Percentiles rank a stretch among this genome's conserved stretches.
phyloP scores from a whole-genome alignment of 2,888 invertebrate genomes.

The Erannis defoliaria region DNA sequence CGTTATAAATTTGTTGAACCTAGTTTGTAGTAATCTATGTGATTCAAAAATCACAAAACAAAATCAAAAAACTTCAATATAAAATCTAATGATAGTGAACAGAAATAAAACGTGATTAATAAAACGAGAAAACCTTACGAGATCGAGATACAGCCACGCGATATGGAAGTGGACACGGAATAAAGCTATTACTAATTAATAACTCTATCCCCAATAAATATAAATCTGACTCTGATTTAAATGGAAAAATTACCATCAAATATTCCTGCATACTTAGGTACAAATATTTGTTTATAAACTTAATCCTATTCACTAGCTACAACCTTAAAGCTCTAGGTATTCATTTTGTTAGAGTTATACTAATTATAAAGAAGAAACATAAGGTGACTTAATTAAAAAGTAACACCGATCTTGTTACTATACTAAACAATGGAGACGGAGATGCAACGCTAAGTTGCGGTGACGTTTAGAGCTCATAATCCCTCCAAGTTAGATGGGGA shows the following conservation, averaged over 20 bases:
- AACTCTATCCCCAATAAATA: too few species aligned
- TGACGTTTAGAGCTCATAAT: slow-evolving; percentile 14
- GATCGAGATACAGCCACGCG: too few species aligned
- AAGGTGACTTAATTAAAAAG: slow-evolving; percentile 50
- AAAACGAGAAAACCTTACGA: too few species aligned
- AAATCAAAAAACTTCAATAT: too few species aligned
- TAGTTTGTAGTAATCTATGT: neutral
- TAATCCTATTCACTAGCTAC: neutral
- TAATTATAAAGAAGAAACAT: slow-evolving; percentile 63
- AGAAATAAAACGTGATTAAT: too few species aligned
- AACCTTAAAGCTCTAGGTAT: slow-evolving; percentile 1
- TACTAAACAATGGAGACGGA: slow-evolving; percentile 14
- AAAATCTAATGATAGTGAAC: too few species aligned
- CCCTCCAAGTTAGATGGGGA: slow-evolving; percentile 5
- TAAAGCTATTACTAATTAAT: too few species aligned
- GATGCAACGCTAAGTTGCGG: slow-evolving; percentile 1
- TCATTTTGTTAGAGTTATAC: slow-evolving; percentile 52
- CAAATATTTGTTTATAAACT: neutral
- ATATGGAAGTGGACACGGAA: too few species aligned
- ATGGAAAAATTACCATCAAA: too few species aligned
- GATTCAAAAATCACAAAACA: neutral
- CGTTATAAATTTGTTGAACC: neutral
- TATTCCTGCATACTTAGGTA: neutral
- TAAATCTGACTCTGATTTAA: too few species aligned
- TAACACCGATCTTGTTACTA: slow-evolving; percentile 38